Conservation (phyloP, 2,888 invertebrate genomes). For the Lapara coniferarum region DNA sequence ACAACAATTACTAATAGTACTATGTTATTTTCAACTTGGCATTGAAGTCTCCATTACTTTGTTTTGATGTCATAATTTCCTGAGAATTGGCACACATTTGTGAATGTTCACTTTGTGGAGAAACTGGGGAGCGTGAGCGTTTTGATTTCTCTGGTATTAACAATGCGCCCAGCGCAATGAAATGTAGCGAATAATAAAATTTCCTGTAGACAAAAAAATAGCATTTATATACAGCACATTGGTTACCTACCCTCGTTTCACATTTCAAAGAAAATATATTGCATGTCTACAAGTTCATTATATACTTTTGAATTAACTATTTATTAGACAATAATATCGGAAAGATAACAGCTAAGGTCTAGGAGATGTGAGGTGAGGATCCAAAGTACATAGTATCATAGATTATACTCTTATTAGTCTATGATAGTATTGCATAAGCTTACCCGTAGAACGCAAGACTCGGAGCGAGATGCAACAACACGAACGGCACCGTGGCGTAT, state of each 20-base stretch:
- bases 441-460: constrained; percentile 91
- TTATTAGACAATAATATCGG: too few species aligned
- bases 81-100: constrained; percentile 48
- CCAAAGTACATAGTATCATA: too few species aligned
- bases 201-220: constrained; percentile 64
- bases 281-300: too few species aligned
- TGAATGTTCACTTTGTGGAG: constrained; percentile 46
- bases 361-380: too few species aligned
- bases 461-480: constrained; percentile 92
- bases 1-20: constrained; percentile 24
- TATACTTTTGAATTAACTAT: too few species aligned
- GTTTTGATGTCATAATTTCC: constrained; percentile 36
- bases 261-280: too few species aligned
- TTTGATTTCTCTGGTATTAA: constrained; percentile 62
- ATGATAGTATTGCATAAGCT: too few species aligned
- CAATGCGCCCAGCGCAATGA: constrained; percentile 75
- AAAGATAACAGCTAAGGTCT: too few species aligned
- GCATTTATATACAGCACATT: not conserved
- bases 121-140: constrained; percentile 35
- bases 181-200: constrained; percentile 81
- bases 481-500: constrained; percentile 96
- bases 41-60: constrained; percentile 54
- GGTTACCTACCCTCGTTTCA: not conserved
- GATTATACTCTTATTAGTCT: too few species aligned
- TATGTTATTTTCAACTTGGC: constrained; percentile 65